Evolutionary conservation across 2,113 vertebrate genomes (phyloP), one percentile per base, ranked within the genome.

Genomic region (Numenius arquata): DNA sequence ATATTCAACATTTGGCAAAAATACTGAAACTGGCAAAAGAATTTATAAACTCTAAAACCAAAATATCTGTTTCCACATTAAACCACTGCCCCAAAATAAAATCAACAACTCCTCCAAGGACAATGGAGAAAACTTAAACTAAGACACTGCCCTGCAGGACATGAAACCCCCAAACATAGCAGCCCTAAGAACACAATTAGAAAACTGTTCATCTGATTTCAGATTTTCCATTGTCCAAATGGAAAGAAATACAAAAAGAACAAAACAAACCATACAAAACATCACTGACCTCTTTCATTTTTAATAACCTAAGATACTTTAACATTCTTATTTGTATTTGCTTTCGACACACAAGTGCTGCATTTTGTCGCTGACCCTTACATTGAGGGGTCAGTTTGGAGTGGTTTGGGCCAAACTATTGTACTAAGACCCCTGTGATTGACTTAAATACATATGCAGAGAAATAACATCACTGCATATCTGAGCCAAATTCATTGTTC

Each of bases 401-500:
- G 87, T 71, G 56, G 67, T 83, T 59, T 53, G 41, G 85, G 65
- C 8, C 61, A 62, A 90, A 27, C 85, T 41, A 34, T 86, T 93
- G 92, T 85, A 18, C 79, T 91, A 47, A 85, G 52, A 70, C 29
- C 67, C 81, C 88, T 80, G 66, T 25, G 74, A 71, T 27, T 65
- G 84, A 95, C 86, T 92, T 48, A 87, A 81, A 90, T 50, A 81
- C 66, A 61, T 56, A 89, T 5, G 18, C 76, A 93, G 73, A 93
- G 77, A 77, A 92, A 72, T 89, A 91, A 72, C 83, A 92, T 96
- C 92, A 90, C 45, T 61, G 58, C 62, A 19, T 15, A 85, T 78
- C 77, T 38, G 50, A 94, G 93, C 82, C 78, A 92, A 55, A 83
- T 82, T 91, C 43, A 94, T 94, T 77, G 80, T 94, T 81, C 71